Evolutionary conservation across 2,888 invertebrate species (phyloP).

Genomic region (Nomada lathburiana): DNA sequence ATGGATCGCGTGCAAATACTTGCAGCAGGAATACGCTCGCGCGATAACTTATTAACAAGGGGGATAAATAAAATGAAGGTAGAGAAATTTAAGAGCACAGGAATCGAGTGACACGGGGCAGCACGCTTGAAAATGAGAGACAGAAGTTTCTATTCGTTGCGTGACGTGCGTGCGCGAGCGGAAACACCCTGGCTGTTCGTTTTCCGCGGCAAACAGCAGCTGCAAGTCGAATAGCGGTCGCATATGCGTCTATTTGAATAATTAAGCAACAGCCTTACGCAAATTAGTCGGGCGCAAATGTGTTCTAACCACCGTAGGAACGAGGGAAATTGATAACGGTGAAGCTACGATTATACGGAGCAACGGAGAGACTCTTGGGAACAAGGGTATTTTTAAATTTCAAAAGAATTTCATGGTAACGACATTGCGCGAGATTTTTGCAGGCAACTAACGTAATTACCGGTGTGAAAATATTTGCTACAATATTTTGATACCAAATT

Average conservation of each 20-base stretch:
- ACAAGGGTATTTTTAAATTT: too few species aligned
- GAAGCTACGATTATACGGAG: not conserved
- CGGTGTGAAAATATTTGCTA: too few species aligned
- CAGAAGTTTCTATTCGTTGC: constrained; percentile 59
- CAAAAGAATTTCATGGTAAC: not conserved
- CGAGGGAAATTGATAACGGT: constrained; percentile 45
- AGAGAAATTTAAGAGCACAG: not conserved
- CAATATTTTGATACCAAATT: too few species aligned
- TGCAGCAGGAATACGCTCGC: constrained; percentile 4
- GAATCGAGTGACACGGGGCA: not conserved
- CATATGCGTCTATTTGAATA: constrained; percentile 73
- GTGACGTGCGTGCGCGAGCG: constrained; percentile 68
- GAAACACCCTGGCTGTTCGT: constrained; percentile 65
- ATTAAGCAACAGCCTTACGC: constrained; percentile 65
- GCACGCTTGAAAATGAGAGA: constrained; percentile 8
- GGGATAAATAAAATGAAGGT: not conserved
- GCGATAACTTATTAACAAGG: not conserved
- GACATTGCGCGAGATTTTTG: too few species aligned
- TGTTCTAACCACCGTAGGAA: constrained; percentile 25
- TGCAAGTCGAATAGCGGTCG: constrained; percentile 63
- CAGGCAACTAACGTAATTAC: too few species aligned
- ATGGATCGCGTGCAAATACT: constrained; percentile 3
- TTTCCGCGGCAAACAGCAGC: constrained; percentile 63
- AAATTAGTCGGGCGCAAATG: constrained; percentile 46
- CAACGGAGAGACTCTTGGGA: not conserved